phyloP scores from a whole-genome alignment of 1,140 invertebrate species.

The Globodera rostochiensis region DNA sequence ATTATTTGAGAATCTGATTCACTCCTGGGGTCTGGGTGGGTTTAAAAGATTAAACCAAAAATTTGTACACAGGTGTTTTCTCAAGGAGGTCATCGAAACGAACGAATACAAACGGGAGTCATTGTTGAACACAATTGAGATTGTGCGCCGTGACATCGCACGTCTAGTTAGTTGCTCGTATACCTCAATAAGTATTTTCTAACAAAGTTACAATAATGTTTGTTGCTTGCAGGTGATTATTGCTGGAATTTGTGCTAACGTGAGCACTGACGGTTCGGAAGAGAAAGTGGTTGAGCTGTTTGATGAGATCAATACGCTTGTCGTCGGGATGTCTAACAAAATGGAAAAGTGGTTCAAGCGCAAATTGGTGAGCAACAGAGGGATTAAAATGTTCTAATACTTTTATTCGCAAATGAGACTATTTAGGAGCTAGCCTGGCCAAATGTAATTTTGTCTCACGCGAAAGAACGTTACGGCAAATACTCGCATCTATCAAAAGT shows the following conservation, averaged over 20 bases:
- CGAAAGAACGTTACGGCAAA: neutral
- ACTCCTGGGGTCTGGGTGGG: neutral
- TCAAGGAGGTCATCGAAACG: neutral
- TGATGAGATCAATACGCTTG: neutral
- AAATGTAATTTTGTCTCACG: neutral
- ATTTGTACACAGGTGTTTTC: neutral
- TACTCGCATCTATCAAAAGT: neutral
- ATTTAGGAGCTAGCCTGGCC: neutral
- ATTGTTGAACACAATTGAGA: neutral
- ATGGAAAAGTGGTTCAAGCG: neutral
- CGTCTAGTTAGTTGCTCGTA: neutral
- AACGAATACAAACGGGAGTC: neutral
- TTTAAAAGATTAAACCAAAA: neutral
- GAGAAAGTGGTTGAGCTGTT: neutral
- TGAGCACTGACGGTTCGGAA: neutral
- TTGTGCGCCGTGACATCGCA: slow-evolving; percentile 4
- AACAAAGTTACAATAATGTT: neutral
- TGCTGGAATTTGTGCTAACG: neutral
- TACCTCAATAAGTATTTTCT: neutral
- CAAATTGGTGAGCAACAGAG: neutral
- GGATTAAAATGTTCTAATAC: neutral
- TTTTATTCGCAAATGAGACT: neutral
- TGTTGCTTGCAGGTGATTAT: neutral
- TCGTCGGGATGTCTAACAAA: neutral
- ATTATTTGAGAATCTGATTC: neutral